Percentiles rank a stretch among this genome's conserved stretches.
Evolutionary conservation across 2,113 vertebrate genomes (phyloP).

Genomic region (Puntigrus tetrazona): DNA sequence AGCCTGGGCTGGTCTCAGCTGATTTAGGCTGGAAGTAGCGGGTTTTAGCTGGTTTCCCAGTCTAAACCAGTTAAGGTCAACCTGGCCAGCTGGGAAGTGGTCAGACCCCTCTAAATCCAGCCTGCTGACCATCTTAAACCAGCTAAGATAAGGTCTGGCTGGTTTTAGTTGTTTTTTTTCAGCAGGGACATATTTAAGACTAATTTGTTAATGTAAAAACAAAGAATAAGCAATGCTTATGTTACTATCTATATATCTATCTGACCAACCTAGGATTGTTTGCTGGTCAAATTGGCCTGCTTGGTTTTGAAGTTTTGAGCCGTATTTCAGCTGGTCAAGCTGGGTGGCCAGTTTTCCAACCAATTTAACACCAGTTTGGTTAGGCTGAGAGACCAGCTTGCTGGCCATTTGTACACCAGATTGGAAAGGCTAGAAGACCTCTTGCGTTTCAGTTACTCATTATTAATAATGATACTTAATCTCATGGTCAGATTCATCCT

Average conservation of each 20-base stretch:
- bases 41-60: too few species aligned
- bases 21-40: too few species aligned
- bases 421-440: background rate
- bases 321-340: background rate
- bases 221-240: background rate
- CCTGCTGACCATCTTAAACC: too few species aligned
- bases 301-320: too few species aligned
- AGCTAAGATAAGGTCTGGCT: too few species aligned
- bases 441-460: background rate
- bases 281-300: too few species aligned
- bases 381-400: background rate
- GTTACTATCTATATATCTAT: background rate
- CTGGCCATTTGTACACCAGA: background rate
- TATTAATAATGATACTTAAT: constrained; percentile 17
- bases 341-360: background rate
- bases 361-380: background rate
- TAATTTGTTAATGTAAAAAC: background rate
- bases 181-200: background rate
- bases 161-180: too few species aligned
- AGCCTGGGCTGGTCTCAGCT: too few species aligned
- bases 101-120: too few species aligned
- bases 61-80: too few species aligned
- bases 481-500: background rate
- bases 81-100: too few species aligned
- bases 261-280: background rate